Percentiles rank a stretch among this genome's conserved stretches.
Conservation (phyloP, 2,888 invertebrate genomes). For the Laspeyria flexula region DNA sequence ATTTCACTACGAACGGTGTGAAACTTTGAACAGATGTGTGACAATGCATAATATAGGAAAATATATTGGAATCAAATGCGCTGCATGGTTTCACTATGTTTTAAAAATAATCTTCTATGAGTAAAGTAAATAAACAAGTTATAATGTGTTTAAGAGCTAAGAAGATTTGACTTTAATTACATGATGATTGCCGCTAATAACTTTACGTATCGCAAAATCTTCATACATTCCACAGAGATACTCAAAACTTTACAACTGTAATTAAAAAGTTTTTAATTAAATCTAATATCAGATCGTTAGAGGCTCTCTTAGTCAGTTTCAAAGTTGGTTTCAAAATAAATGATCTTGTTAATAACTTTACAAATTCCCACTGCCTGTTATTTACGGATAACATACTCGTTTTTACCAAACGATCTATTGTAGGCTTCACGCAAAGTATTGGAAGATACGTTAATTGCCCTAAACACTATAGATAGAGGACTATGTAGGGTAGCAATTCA, state of each 20-base stretch:
- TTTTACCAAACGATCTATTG: constrained; percentile 27
- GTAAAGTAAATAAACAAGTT: too few species aligned
- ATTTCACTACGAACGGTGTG: too few species aligned
- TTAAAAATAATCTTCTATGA: too few species aligned
- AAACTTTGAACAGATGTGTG: too few species aligned
- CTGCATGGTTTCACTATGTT: too few species aligned
- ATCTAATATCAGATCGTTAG: constrained; percentile 42
- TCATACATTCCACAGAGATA: constrained; percentile 4
- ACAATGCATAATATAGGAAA: too few species aligned
- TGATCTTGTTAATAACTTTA: constrained; percentile 47
- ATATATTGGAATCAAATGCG: too few species aligned
- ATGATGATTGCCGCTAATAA: not conserved
- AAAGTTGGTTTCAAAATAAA: constrained; percentile 51
- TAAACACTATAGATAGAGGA: constrained; percentile 30
- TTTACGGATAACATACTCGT: constrained; percentile 29
- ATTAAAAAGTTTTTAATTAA: constrained; percentile 46
- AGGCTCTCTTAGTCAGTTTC: constrained; percentile 31
- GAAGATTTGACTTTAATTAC: not conserved
- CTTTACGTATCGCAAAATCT: not conserved
- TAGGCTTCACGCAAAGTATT: constrained; percentile 28
- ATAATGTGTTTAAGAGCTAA: too few species aligned
- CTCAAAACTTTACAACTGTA: constrained; percentile 20
- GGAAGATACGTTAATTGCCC: constrained; percentile 30
- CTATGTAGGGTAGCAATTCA: constrained; percentile 22
- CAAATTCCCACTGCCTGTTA: constrained; percentile 42